Percentiles rank a stretch among this genome's conserved stretches.
These are phyloP conservation scores for Thereva nobilitata DNA, from an alignment of 2,888 invertebrate genomes.

Conservation along the genomic window DNA sequence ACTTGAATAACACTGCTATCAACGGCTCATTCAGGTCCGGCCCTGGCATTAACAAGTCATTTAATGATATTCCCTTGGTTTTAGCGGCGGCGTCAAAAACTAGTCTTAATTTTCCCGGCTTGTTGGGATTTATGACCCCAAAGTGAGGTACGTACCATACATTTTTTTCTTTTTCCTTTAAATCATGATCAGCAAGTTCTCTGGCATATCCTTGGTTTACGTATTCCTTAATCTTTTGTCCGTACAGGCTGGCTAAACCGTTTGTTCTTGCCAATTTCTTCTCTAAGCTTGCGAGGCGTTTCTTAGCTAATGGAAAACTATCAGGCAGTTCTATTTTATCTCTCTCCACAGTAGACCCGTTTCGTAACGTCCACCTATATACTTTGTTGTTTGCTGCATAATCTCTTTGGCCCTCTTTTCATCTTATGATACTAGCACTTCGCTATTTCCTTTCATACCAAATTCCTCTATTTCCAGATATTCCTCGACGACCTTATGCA, in stretches of 20 bases:
- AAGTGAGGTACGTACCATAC: conserved; percentile 47
- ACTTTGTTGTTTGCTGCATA: too few species aligned
- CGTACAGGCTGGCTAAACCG: conserved; percentile 30
- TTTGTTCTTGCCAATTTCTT: conserved; percentile 32
- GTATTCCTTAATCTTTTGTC: conserved; percentile 16
- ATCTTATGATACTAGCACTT: too few species aligned
- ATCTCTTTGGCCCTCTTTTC: too few species aligned
- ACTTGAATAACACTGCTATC: conserved; percentile 46
- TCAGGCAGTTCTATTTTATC: conserved; percentile 40
- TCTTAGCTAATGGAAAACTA: conserved; percentile 38
- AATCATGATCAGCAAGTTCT: conserved; percentile 3
- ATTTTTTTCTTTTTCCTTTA: conserved; percentile 6
- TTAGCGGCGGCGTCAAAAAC: conserved; percentile 49
- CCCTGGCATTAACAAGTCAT: conserved; percentile 45
- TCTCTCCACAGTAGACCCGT: conserved; percentile 43
- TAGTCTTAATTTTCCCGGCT: conserved; percentile 46
- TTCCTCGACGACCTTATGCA: too few species aligned
- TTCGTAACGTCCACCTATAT: conserved; percentile 15
- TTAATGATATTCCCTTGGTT: conserved; percentile 43
- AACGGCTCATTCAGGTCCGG: conserved; percentile 47
- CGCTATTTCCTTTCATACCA: too few species aligned
- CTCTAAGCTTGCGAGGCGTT: conserved; percentile 37
- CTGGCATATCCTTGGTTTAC: conserved; percentile 28
- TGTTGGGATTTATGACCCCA: conserved; percentile 43
- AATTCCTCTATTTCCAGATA: conserved; percentile 13